Percentiles rank a stretch among this genome's conserved stretches.
Conservation (phyloP, 1,140 invertebrate species). For the Stegodyphus mimosarum region DNA sequence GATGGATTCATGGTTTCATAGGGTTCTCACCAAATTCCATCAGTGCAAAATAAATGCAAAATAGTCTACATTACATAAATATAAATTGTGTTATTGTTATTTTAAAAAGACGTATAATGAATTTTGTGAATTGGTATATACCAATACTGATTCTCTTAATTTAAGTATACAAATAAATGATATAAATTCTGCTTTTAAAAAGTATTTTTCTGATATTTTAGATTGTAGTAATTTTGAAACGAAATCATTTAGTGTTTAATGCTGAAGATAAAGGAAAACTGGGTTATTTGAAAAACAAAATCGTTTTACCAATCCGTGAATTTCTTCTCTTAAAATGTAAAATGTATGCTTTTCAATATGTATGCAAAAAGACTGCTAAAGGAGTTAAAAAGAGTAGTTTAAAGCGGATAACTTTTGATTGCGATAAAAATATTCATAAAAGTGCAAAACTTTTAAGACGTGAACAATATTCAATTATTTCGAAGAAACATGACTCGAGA, state of each 20-base stretch:
- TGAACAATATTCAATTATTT: background rate
- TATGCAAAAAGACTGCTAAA: slow-evolving; percentile 28
- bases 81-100: background rate
- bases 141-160: slow-evolving; percentile 1
- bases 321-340: slow-evolving; percentile 19
- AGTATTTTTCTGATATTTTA: background rate
- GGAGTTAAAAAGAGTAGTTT: slow-evolving; percentile 7
- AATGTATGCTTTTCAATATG: slow-evolving; percentile 20
- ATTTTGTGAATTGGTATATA: background rate
- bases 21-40: too few relatives aligned
- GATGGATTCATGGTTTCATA: too few relatives aligned
- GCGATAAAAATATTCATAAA: background rate
- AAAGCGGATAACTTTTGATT: background rate
- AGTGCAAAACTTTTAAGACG: background rate
- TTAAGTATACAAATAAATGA: slow-evolving; percentile 2
- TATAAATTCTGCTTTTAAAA: background rate
- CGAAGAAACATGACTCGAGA: background rate
- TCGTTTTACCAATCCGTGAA: slow-evolving; percentile 2
- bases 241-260: background rate
- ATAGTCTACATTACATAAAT: slow-evolving; percentile 1
- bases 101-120: background rate
- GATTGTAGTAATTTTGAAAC: slow-evolving; percentile 14
- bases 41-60: too few relatives aligned
- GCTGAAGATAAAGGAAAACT: slow-evolving; percentile 7
- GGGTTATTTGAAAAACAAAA: slow-evolving; percentile 14